A percentile compares a stretch with the other conserved stretches of the same genome.
phyloP scores from a whole-genome alignment of 2,113 vertebrate species.

The Thermophis baileyi region DNA sequence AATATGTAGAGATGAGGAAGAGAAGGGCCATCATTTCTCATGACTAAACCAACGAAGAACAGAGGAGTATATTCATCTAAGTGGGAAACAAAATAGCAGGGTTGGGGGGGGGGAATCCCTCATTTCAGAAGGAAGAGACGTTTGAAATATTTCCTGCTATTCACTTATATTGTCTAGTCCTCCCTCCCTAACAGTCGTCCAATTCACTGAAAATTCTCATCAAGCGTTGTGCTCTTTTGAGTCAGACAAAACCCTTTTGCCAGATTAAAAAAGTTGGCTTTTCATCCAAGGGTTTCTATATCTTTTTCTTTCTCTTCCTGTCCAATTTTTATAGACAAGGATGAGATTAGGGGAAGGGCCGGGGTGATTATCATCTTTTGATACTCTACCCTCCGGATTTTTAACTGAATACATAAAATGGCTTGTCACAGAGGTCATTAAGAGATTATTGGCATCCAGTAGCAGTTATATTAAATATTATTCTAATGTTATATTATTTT shows the following conservation, averaged over 20 bases:
- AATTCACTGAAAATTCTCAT: not conserved
- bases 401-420: not conserved
- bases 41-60: fast-evolving
- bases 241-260: not conserved
- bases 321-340: not conserved
- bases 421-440: not conserved
- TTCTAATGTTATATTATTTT: not conserved
- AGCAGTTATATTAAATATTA: not conserved
- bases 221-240: not conserved
- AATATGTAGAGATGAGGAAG: fast-evolving
- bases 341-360: not conserved
- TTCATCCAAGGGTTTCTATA: not conserved
- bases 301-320: not conserved
- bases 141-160: not conserved
- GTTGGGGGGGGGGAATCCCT: not conserved
- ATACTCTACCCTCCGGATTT: not conserved
- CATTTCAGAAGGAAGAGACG: not conserved
- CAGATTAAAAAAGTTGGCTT: not conserved
- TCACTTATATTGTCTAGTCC: not conserved
- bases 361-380: not conserved
- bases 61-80: not conserved
- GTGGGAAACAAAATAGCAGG: not conserved
- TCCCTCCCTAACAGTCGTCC: not conserved
- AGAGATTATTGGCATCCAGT: not conserved
- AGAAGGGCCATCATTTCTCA: not conserved